Evolutionary conservation across 2,888 invertebrate genomes (phyloP).

Genomic region (Tenthredo mesomela): DNA sequence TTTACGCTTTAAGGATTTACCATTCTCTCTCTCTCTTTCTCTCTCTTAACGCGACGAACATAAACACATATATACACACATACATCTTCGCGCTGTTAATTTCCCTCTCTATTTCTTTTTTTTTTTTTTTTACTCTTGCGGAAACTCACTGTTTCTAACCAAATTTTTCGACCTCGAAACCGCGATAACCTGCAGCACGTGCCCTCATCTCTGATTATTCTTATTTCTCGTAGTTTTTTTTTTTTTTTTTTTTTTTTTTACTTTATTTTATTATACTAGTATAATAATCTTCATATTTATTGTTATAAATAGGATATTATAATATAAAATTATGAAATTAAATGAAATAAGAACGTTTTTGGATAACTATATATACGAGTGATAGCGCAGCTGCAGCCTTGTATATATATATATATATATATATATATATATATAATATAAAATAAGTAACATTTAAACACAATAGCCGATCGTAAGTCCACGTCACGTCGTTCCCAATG

Average conservation of each 20-base stretch:
- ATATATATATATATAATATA: neutral
- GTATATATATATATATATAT: neutral
- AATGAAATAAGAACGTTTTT: neutral
- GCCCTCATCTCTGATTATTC: neutral
- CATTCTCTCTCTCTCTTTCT: neutral
- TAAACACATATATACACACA: neutral
- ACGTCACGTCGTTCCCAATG: conserved; percentile 3
- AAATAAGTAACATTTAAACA: neutral
- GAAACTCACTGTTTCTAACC: conserved; percentile 12
- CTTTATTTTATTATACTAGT: neutral
- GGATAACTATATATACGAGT: neutral
- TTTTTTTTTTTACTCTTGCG: neutral
- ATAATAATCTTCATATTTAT: neutral
- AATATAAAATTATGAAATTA: neutral
- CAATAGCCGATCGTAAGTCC: neutral
- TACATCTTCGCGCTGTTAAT: neutral
- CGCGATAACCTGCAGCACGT: neutral
- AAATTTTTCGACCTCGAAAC: neutral
- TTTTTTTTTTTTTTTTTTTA: neutral
- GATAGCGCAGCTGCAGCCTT: neutral
- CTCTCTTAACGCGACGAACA: neutral
- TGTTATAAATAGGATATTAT: neutral
- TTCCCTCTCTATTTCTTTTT: neutral
- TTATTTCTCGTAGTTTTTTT: neutral
- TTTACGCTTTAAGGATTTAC: neutral